Evolutionary conservation across 2,113 vertebrate species (phyloP), one percentile per base, ranked within the genome.

Genomic region (Actinemys pallida): DNA sequence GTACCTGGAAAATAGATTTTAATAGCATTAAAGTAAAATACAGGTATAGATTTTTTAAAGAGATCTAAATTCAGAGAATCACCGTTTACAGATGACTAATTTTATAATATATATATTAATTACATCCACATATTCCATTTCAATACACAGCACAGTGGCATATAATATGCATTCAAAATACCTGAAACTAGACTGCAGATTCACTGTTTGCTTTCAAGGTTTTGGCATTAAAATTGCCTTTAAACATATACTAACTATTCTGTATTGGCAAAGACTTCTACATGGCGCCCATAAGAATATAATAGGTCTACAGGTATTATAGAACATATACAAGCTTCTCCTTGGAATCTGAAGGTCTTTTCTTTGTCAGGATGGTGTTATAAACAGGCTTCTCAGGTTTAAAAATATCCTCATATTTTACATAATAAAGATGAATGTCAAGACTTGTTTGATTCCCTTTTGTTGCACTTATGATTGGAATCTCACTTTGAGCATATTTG

Each of bases 1-100:
- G 99, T 99, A 99, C 99, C 99, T 99, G 98, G 95, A 98, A 99
- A 72, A 98, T 1, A 98, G 95, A 93, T 94, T 96, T 92, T 88
- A 88, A 97, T 90, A 97, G 91, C 29, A 78, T 88, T 95, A 69
- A 91, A 87, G 80, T 87, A 94, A 94, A 94, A 69, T 57, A 10
- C 47, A 93, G 56, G 84, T 83, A 94, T 24, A n/a, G 57, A 50
- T 53, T 85, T 89, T 91, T 50, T 95, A 95, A 90, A 91, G 59
- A n/a, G 10, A 86, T 83, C 35, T 91, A 92, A 75, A 80, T 87
- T 83, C 83, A 87, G 42, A 84, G 85, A 89, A 20, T 39, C 12
- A 50, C 62, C 11, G 17, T 79, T 92, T 90, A 92, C 29, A 87
- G 20, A 92, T 5, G 86, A 90, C 65, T 96, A 93, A 84, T 2